Percentiles rank a stretch among this genome's conserved stretches.
Evolutionary conservation across 2,888 invertebrate genomes (phyloP).

Genomic region (Melieria crassipennis): DNA sequence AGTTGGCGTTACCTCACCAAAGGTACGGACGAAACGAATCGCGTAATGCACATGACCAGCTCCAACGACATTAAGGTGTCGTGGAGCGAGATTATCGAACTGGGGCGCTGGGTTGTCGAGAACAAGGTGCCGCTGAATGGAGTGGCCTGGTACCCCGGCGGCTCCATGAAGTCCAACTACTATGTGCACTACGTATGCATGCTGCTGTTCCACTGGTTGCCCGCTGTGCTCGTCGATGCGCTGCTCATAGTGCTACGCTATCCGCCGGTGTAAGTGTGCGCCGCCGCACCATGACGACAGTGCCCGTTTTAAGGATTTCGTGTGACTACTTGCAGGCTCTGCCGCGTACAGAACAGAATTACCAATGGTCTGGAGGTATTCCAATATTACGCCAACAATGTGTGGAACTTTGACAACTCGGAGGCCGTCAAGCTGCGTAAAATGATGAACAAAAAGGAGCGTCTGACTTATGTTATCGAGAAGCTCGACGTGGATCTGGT

Average conservation of each 20-base stretch:
- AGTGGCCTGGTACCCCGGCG: constrained; percentile 87
- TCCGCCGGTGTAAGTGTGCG: constrained; percentile 84
- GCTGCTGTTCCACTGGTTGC: constrained; percentile 88
- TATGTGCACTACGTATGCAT: constrained; percentile 83
- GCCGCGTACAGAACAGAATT: constrained; percentile 84
- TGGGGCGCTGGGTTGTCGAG: constrained; percentile 80
- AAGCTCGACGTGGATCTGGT: constrained; percentile 75
- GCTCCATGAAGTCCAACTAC: constrained; percentile 84
- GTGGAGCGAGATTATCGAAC: constrained; percentile 89
- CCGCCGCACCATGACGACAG: not conserved
- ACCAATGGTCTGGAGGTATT: constrained; percentile 88
- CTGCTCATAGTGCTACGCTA: constrained; percentile 82
- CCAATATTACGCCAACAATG: constrained; percentile 91
- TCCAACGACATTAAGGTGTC: constrained; percentile 83
- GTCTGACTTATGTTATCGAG: constrained; percentile 75
- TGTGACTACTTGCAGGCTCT: constrained; percentile 69
- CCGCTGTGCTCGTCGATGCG: constrained; percentile 86
- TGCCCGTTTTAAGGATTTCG: not conserved
- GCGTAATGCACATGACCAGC: constrained; percentile 80
- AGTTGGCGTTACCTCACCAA: constrained; percentile 57
- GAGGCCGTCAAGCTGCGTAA: constrained; percentile 70
- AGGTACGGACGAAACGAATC: constrained; percentile 51
- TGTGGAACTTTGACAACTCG: constrained; percentile 87
- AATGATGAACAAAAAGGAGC: constrained; percentile 74
- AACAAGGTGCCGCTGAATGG: constrained; percentile 86